Conservation (phyloP, 1,140 invertebrate genomes). For the Drosophila nannoptera region DNA sequence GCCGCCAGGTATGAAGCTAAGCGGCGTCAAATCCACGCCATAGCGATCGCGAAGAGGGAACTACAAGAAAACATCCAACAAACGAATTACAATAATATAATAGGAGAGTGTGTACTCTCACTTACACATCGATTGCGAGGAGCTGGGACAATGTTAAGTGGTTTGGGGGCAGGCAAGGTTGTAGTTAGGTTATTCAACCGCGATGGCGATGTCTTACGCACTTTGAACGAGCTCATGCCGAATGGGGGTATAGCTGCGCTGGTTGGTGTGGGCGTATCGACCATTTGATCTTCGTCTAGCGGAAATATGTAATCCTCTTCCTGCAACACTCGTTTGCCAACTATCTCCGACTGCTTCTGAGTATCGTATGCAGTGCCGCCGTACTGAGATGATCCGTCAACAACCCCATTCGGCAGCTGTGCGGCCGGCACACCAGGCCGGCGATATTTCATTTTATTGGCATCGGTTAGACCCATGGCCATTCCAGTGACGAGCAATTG, state of each 20-base stretch:
- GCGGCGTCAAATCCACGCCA: slow-evolving; percentile 91
- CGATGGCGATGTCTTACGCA: slow-evolving; percentile 70
- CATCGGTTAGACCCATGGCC: slow-evolving; percentile 85
- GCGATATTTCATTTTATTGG: slow-evolving; percentile 79
- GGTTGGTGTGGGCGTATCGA: slow-evolving; percentile 68
- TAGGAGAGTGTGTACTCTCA: background rate
- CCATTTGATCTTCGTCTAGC: slow-evolving; percentile 84
- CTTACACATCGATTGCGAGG: slow-evolving; percentile 58
- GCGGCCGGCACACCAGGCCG: slow-evolving; percentile 54
- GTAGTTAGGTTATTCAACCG: slow-evolving; percentile 40
- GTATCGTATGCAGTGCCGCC: slow-evolving; percentile 36
- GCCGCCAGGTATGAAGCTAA: slow-evolving; percentile 89
- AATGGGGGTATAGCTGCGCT: slow-evolving; percentile 62
- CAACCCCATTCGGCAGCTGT: slow-evolving; percentile 56
- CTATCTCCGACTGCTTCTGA: slow-evolving; percentile 56
- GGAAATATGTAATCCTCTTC: slow-evolving; percentile 85
- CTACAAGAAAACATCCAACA: slow-evolving; percentile 66
- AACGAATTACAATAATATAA: background rate
- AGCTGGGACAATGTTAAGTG: slow-evolving; percentile 30
- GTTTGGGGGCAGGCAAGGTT: slow-evolving; percentile 39
- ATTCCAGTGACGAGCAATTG: slow-evolving; percentile 89
- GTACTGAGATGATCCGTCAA: slow-evolving; percentile 27
- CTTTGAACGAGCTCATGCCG: slow-evolving; percentile 71
- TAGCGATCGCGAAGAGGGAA: slow-evolving; percentile 84
- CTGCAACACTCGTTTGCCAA: slow-evolving; percentile 64